Conservation (phyloP, 2,888 invertebrate genomes). For the Campoplex capitator region DNA sequence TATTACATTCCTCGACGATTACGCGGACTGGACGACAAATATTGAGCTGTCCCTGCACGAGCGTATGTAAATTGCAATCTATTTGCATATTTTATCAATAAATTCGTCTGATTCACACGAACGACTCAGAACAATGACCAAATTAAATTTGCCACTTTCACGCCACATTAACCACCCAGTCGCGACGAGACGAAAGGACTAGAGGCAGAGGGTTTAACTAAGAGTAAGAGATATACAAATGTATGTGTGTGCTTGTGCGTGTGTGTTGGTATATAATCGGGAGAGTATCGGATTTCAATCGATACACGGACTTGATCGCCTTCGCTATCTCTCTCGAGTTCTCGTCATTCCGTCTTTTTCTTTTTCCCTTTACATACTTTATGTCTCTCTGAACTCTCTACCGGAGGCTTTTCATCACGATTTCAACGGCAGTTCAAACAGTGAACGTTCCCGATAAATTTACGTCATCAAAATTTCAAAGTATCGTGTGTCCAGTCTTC, state of each 20-base stretch:
- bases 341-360: not conserved
- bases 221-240: not conserved
- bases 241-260: not conserved
- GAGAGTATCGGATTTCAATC: not conserved
- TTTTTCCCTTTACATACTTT: not conserved
- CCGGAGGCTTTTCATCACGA: not conserved
- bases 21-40: not conserved
- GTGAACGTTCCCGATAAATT: constrained; percentile 11
- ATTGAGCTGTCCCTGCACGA: not conserved
- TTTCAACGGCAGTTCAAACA: too few species aligned
- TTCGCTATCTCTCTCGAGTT: not conserved
- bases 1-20: not conserved
- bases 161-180: constrained; percentile 33
- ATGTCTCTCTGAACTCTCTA: not conserved
- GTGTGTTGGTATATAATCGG: not conserved
- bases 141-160: constrained; percentile 52
- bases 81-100: constrained; percentile 17
- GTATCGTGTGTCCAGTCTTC: constrained; percentile 39
- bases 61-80: not conserved
- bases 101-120: constrained; percentile 40
- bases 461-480: constrained; percentile 63
- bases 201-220: constrained; percentile 7
- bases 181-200: constrained; percentile 13
- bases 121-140: constrained; percentile 43
- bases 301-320: not conserved